These are phyloP conservation scores for Aphidius ervi DNA, from an alignment of 1,140 invertebrate genomes.

Conservation along the genomic window DNA sequence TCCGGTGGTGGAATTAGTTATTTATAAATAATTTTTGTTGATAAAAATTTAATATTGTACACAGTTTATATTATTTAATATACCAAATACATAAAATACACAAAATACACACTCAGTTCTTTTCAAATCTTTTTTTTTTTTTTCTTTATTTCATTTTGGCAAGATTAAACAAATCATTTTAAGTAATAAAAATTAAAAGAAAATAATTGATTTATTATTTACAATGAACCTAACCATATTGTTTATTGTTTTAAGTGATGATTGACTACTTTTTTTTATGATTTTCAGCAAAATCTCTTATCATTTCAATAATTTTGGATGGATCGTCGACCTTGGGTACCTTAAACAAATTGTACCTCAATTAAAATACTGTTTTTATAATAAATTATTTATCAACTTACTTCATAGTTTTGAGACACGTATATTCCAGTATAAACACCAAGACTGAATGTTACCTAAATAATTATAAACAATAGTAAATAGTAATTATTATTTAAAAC, in stretches of 20 bases:
- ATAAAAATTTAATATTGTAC: slow-evolving; percentile 24
- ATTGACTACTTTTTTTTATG: slow-evolving; percentile 56
- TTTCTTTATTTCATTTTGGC: too few relatives aligned
- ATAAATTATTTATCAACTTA: slow-evolving; percentile 43
- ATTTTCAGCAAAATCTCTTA: slow-evolving; percentile 65
- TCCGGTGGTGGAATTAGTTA: slow-evolving; percentile 80
- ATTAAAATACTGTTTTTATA: slow-evolving; percentile 2
- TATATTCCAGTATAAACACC: slow-evolving; percentile 79
- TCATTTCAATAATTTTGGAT: slow-evolving; percentile 60
- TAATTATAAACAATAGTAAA: slow-evolving; percentile 28
- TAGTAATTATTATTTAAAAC: slow-evolving; percentile 11
- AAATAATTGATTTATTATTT: slow-evolving; percentile 24
- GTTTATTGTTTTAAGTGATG: slow-evolving; percentile 23
- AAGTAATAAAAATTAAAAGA: slow-evolving; percentile 16
- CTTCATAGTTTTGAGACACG: slow-evolving; percentile 77
- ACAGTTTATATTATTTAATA: slow-evolving; percentile 19
- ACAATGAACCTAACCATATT: slow-evolving; percentile 12
- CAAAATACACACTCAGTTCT: slow-evolving; percentile 11
- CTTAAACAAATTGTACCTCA: slow-evolving; percentile 52
- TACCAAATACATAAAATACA: slow-evolving; percentile 16
- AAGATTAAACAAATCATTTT: too few relatives aligned
- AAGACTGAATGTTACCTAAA: slow-evolving; percentile 69
- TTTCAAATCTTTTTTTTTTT: slow-evolving; percentile 21
- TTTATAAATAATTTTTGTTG: slow-evolving; percentile 40
- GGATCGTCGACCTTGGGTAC: slow-evolving; percentile 80